Conservation (phyloP, 1,140 invertebrate species). For the Tetragonula clypearis region DNA sequence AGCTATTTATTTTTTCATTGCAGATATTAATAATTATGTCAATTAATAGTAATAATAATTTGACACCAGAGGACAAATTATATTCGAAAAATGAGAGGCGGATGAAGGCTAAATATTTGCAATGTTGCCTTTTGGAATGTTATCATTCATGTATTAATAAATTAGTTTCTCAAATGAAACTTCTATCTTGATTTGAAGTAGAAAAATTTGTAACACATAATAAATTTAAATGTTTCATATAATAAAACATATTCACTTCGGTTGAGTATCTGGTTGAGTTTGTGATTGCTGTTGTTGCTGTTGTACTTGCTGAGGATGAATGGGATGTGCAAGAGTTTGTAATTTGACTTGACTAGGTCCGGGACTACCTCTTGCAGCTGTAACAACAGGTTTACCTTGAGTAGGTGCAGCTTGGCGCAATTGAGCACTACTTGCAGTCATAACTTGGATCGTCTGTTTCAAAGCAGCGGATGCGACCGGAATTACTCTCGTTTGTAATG, state of each 20-base stretch:
- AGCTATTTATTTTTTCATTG: too few species aligned
- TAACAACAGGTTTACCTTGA: conserved; percentile 77
- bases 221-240: neutral
- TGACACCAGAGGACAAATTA: too few species aligned
- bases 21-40: too few species aligned
- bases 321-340: conserved; percentile 75
- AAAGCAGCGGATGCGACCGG: conserved; percentile 79
- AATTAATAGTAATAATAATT: too few species aligned
- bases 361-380: conserved; percentile 76
- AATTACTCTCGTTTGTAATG: conserved; percentile 80
- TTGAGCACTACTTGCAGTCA: conserved; percentile 76
- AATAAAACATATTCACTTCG: conserved; percentile 60
- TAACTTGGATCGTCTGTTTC: conserved; percentile 84
- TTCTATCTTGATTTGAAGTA: neutral
- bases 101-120: neutral
- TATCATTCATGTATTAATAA: neutral
- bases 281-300: conserved; percentile 62
- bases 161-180: neutral
- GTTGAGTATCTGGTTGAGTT: conserved; percentile 70
- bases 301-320: conserved; percentile 70
- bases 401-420: conserved; percentile 74
- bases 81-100: too few species aligned
- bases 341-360: conserved; percentile 78
- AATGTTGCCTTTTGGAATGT: conserved; percentile 44
- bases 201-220: neutral